Evolutionary conservation across 1,140 invertebrate genomes (phyloP), one percentile per base, ranked within the genome.

Genomic region (Brachionus angularis): DNA sequence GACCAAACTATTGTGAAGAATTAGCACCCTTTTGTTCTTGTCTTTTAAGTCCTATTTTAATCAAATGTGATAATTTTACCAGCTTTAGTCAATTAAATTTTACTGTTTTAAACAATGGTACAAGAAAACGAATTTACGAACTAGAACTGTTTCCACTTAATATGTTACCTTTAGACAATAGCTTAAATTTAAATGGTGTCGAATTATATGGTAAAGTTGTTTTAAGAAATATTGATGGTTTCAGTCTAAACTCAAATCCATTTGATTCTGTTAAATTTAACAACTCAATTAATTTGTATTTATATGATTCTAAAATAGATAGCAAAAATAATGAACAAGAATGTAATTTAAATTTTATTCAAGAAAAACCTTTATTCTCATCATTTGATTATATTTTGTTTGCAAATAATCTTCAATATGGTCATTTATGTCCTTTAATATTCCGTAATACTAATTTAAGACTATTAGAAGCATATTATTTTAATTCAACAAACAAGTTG

Each of bases 61-160:
- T 58, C 39, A 23, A 36, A 23, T 58, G 53, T 16, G 10, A 25
- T 14, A 58, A 39, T 27, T 58, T 58, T 25, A 25, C 33, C 3
- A 39, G 33, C 39, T 58, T 39, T 58, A 39, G 33, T 16, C 34
- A 58, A 42, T 34, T 55, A 34, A 33, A 55, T 55, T 55, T 55
- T 33, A 55, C 52, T 23, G 12, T 58, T 39, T 58, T 58, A 8
- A n/a, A n/a, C n/a, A n/a, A n/a, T n/a, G 53, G 53, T 23, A 18
- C 18, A 10, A 39, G 8, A 39, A n/a, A 34, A 0, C 36, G 39
- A 23, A 58, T 58, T 21, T 12, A 31, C 18, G 7, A 12, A 5
- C 8, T 58, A 14, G 25, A 16, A 12, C 39, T 58, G 18, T 36
- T 23, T 58, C 53, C 53, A 8, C 36, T 12, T 8, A 5, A 58